Base-by-base conservation (phyloP, 2,888 invertebrate genomes). In the Pammene fasciana region DNA sequence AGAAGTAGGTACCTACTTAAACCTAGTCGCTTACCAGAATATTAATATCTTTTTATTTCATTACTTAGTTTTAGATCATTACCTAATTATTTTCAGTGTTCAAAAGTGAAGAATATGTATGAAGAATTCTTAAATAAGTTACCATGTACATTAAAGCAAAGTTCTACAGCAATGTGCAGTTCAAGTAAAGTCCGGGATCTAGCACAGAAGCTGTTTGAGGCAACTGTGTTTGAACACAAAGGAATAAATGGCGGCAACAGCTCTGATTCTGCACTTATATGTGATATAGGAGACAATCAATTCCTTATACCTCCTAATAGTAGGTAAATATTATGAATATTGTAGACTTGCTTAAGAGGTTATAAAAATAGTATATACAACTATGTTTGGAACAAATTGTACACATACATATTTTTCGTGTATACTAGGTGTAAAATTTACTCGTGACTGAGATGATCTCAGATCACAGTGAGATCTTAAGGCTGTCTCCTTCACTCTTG, bases 301-400 rank as follows among this genome's bases (percentile, higher is more conserved):
- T 96, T 94, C 86, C 81, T 97, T 18, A 94, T 97, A 78, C 97
- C 97, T 26, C 84, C 92, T 67, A 90, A 93, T 55, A 94, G 94
- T 73, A 90, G 86, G 85, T 97, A 96, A 73, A 62, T 16, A 61
- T 59, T 62, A 26, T 11, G 10, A 62, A 38, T 52, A 18, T 45
- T 54, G 3, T 7, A 5, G 26, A 26, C 4, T 26, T 26, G 1
- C 9, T 38, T 38, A 38, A 38, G 38, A 38, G 38, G 7, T 9
- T 7, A 38, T 38, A 38, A 38, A 9, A 0, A 38, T 26, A 26
- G 26, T n/a, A n/a, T n/a, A n/a, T n/a, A n/a, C n/a, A n/a, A n/a
- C n/a, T n/a, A n/a, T n/a, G n/a, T n/a, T n/a, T n/a, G n/a, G n/a
- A n/a, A n/a, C n/a, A n/a, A n/a, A n/a, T n/a, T n/a, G n/a, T n/a